These are phyloP conservation scores for Heliconius congener DNA, from an alignment of 1,140 invertebrate species.

Conservation along the genomic window DNA sequence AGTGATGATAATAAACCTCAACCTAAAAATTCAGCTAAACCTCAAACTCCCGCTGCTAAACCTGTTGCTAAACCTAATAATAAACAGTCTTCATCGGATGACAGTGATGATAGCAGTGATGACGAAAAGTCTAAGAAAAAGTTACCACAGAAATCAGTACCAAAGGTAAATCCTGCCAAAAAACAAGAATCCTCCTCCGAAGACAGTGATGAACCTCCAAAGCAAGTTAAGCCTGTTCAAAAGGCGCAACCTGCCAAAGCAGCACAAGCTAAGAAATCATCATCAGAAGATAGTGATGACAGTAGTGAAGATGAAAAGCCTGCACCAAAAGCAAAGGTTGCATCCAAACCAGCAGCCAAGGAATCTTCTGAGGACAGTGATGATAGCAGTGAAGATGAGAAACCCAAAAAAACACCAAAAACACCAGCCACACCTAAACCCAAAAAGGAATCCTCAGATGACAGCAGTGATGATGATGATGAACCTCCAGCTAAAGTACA, in stretches of 20 bases:
- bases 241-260: conserved; percentile 35
- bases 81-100: conserved; percentile 47
- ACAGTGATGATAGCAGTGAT: conserved; percentile 50
- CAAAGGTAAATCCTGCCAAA: conserved; percentile 43
- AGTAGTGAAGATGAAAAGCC: conserved; percentile 51
- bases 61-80: conserved; percentile 39
- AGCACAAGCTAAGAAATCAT: conserved; percentile 49
- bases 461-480: conserved; percentile 54
- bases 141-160: conserved; percentile 18
- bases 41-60: conserved; percentile 38
- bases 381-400: conserved; percentile 54
- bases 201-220: conserved; percentile 48
- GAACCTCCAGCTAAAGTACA: conserved; percentile 56
- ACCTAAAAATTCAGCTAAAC: conserved; percentile 29
- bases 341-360: conserved; percentile 37
- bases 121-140: conserved; percentile 46
- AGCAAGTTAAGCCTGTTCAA: conserved; percentile 21
- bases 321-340: conserved; percentile 27
- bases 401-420: conserved; percentile 22
- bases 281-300: conserved; percentile 61
- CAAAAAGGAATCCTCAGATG: conserved; percentile 50
- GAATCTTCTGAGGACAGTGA: conserved; percentile 43
- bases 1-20: conserved; percentile 49
- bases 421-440: conserved; percentile 37
- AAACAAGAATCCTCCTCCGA: conserved; percentile 48